phyloP scores from a whole-genome alignment of 2,888 invertebrate species.

The Rhamphomyia laevipes region DNA sequence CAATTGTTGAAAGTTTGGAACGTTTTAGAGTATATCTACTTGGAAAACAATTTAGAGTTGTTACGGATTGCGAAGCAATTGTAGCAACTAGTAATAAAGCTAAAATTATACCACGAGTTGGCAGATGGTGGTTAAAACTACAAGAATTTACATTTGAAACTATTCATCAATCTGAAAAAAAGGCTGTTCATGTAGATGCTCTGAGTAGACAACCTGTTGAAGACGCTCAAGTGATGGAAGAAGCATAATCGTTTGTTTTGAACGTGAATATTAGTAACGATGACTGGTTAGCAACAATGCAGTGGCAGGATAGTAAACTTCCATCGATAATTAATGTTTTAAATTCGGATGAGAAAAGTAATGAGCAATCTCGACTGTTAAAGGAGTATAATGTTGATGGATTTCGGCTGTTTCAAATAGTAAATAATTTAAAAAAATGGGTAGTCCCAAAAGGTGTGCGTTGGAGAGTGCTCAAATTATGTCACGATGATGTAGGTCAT shows the following conservation, averaged over 20 bases:
- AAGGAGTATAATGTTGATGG: no score
- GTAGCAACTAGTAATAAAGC: not conserved
- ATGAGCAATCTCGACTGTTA: no score
- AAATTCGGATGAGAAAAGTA: no score
- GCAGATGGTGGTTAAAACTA: not conserved
- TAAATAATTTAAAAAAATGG: no score
- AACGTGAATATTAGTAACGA: no score
- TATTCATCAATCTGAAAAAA: not conserved
- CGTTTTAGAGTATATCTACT: not conserved
- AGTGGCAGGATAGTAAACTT: no score
- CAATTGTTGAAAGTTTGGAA: not conserved
- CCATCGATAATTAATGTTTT: no score
- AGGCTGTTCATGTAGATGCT: not conserved
- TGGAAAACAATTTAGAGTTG: not conserved
- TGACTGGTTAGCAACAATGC: no score
- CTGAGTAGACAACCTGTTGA: not conserved
- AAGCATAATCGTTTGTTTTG: no score
- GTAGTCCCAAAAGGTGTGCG: not conserved
- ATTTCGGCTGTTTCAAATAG: no score
- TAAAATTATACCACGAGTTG: not conserved
- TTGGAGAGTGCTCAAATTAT: conserved; percentile 7
- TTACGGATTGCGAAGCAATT: not conserved
- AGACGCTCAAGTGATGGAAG: no score
- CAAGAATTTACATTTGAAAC: not conserved
- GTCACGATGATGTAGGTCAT: conserved; percentile 8